A percentile compares a stretch with the other conserved stretches of the same genome.
phyloP scores from a whole-genome alignment of 2,113 vertebrate species.

The Chaenocephalus aceratus region DNA sequence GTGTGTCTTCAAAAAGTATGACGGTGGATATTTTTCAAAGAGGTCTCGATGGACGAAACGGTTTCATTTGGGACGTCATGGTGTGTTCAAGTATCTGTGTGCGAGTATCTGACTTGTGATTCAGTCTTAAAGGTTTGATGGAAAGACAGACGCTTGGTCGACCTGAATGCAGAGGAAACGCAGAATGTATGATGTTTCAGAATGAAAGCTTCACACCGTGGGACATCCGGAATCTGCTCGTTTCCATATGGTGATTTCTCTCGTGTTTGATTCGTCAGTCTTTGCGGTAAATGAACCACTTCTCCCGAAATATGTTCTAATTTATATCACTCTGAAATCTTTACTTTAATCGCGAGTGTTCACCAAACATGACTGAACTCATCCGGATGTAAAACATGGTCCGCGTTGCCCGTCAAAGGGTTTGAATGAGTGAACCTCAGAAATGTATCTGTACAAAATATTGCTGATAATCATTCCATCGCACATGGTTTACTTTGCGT shows the following conservation, averaged over 20 bases:
- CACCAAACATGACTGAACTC: neutral
- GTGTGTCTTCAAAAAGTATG: too few species aligned
- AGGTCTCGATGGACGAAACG: neutral
- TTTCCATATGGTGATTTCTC: conserved; percentile 35
- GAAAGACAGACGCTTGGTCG: neutral
- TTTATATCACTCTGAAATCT: neutral
- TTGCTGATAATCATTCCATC: conserved; percentile 87
- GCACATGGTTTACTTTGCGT: conserved; percentile 82
- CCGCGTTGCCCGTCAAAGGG: conserved; percentile 40
- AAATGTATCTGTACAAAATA: conserved; percentile 80
- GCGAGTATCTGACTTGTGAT: neutral
- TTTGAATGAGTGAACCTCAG: conserved; percentile 82
- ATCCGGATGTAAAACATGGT: neutral
- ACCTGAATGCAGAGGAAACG: neutral
- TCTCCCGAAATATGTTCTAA: neutral
- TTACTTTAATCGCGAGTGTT: neutral
- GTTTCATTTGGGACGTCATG: neutral
- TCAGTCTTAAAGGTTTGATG: conserved; percentile 25
- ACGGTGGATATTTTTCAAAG: neutral
- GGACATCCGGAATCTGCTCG: conserved; percentile 10
- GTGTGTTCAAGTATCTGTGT: neutral
- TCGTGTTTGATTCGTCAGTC: conserved; percentile 53
- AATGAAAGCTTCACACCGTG: neutral
- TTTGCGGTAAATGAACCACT: neutral
- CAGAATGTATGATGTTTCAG: conserved; percentile 9